These are phyloP conservation scores for Gorsachius magnificus DNA, from an alignment of 2,797 vertebrate genomes.

Conservation along the genomic window DNA sequence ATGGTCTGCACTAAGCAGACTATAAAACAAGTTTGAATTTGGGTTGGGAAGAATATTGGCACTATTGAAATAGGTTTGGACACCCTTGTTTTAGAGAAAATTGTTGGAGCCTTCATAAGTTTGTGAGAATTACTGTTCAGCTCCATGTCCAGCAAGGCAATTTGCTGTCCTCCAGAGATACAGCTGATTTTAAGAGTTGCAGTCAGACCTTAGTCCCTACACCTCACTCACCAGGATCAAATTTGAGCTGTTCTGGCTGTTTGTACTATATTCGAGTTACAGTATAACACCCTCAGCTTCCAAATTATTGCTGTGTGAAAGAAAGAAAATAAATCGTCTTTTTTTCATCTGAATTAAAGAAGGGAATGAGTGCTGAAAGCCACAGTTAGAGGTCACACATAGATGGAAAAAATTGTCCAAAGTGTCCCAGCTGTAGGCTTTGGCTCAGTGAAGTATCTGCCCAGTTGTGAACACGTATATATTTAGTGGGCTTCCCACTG, in stretches of 20 bases:
- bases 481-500: background rate
- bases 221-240: background rate
- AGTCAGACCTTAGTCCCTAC: background rate
- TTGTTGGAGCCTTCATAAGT: background rate
- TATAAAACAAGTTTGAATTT: background rate
- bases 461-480: rapidly evolving
- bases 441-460: background rate
- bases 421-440: background rate
- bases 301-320: background rate
- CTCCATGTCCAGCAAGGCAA: background rate
- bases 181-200: background rate
- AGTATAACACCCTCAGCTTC: background rate
- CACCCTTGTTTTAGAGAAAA: background rate
- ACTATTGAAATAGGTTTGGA: background rate
- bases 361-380: background rate
- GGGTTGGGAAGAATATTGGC: background rate
- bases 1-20: background rate
- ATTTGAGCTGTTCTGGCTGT: background rate
- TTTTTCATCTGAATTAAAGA: background rate
- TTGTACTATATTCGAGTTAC: background rate
- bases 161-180: background rate
- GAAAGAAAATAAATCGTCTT: background rate
- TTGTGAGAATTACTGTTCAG: background rate
- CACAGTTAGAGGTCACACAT: background rate
- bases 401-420: background rate